These are phyloP conservation scores for Rugalucina vietnamica DNA, from an alignment of 2,888 invertebrate genomes.

Conservation along the genomic window DNA sequence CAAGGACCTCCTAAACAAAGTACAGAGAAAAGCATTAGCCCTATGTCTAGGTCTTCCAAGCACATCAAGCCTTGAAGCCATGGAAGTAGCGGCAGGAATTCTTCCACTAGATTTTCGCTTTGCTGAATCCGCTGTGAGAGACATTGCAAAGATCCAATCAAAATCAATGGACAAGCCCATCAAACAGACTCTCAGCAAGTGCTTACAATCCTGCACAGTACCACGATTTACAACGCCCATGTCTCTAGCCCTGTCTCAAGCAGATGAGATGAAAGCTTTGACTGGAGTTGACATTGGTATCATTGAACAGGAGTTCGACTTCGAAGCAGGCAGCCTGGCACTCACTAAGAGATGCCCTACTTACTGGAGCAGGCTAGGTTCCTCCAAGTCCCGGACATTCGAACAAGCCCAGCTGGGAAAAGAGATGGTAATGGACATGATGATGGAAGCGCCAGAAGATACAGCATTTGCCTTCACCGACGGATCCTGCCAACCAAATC, in stretches of 20 bases:
- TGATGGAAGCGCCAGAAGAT: too few species aligned
- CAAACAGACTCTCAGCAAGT: not conserved
- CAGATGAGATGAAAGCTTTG: slow-evolving; percentile 12
- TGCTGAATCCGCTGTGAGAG: slow-evolving; percentile 6
- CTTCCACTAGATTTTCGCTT: slow-evolving; percentile 24
- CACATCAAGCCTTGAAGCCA: slow-evolving; percentile 5
- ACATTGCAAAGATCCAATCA: slow-evolving; percentile 6
- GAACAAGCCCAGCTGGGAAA: too few species aligned
- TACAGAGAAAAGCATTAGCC: slow-evolving; percentile 25
- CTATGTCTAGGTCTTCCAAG: slow-evolving; percentile 12
- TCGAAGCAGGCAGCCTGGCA: not conserved
- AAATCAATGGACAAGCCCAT: slow-evolving; percentile 7
- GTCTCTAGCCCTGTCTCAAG: not conserved
- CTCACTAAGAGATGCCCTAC: not conserved
- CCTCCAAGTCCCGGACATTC: too few species aligned
- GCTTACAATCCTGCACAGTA: not conserved
- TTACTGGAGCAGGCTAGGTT: too few species aligned
- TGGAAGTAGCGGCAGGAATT: slow-evolving; percentile 10
- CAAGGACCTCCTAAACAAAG: not conserved
- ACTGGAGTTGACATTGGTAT: not conserved
- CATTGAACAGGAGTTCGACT: slow-evolving; percentile 21
- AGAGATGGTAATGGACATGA: too few species aligned
- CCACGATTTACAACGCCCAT: not conserved
- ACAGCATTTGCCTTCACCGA: too few species aligned
- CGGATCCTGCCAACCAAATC: too few species aligned